phyloP scores from a whole-genome alignment of 2,888 invertebrate species.

The Temnothorax unifasciatus region DNA sequence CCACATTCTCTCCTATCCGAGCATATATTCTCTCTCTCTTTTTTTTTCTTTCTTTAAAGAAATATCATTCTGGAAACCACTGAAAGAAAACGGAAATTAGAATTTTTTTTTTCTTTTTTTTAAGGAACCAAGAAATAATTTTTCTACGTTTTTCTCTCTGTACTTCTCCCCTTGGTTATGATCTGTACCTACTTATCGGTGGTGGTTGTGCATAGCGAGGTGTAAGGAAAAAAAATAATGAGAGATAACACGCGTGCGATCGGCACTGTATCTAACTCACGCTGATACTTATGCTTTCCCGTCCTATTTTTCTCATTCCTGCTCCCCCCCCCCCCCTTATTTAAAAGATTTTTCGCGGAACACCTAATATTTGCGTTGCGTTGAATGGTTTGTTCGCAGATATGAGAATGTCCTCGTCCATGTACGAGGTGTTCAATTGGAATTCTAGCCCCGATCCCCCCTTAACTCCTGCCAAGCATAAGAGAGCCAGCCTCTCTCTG shows the following conservation, averaged over 20 bases:
- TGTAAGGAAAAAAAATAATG: constrained; percentile 56
- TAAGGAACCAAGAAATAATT: constrained; percentile 2
- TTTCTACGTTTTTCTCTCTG: constrained; percentile 25
- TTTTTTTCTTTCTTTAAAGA: constrained; percentile 6
- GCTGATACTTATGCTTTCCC: constrained; percentile 34
- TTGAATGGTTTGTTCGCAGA: constrained; percentile 87
- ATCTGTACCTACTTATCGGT: constrained; percentile 69
- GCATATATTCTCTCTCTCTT: constrained; percentile 42
- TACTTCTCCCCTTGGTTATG: constrained; percentile 61
- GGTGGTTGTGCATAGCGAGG: constrained; percentile 68
- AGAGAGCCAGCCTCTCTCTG: constrained; percentile 86
- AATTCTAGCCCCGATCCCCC: constrained; percentile 86
- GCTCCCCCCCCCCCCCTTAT: neutral
- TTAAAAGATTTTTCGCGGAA: constrained; percentile 36
- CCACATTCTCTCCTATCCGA: constrained; percentile 41
- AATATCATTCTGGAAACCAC: constrained; percentile 3
- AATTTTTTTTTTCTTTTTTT: constrained; percentile 41
- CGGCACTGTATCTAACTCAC: constrained; percentile 57
- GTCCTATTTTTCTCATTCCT: constrained; percentile 17
- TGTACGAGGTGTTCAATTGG: constrained; percentile 92
- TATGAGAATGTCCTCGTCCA: constrained; percentile 90
- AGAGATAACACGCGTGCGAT: constrained; percentile 41
- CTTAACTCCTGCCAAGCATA: constrained; percentile 85
- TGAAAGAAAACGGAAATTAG: constrained; percentile 51
- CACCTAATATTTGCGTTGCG: constrained; percentile 73